Percentiles rank a stretch among this genome's conserved stretches.
phyloP scores from a whole-genome alignment of 1,140 invertebrate species.

The Drosophila guanche region DNA sequence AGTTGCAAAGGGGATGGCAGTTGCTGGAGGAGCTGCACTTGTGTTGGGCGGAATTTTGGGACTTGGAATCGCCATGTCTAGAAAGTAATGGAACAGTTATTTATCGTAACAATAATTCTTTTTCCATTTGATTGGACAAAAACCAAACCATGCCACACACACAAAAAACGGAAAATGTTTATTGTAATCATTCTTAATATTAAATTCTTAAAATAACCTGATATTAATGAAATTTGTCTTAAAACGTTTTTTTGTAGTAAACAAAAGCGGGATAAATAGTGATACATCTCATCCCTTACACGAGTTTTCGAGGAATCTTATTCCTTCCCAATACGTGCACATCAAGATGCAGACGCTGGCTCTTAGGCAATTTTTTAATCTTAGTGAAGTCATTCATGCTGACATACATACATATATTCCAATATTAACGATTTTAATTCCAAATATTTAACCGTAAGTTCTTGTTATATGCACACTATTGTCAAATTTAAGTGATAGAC shows the following conservation, averaged over 20 bases:
- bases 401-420: no score
- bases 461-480: no score
- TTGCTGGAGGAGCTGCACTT: conserved; percentile 92
- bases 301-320: no score
- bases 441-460: no score
- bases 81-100: conserved; percentile 84
- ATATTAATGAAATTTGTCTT: conserved; percentile 32
- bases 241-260: conserved; percentile 70
- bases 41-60: conserved; percentile 92
- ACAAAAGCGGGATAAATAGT: conserved; percentile 74
- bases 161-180: conserved; percentile 6
- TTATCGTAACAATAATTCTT: conserved; percentile 10
- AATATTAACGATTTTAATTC: no score
- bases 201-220: conserved; percentile 36
- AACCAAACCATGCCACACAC: conserved; percentile 14
- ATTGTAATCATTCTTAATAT: conserved; percentile 37
- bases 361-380: no score
- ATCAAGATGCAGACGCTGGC: no score
- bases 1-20: conserved; percentile 93
- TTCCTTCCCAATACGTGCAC: no score
- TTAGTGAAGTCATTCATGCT: no score
- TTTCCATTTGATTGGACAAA: conserved; percentile 10
- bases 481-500: no score
- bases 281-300: not conserved
- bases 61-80: conserved; percentile 90